These are phyloP conservation scores for Aporophyla lueneburgensis DNA, from an alignment of 2,888 invertebrate genomes.

Conservation along the genomic window DNA sequence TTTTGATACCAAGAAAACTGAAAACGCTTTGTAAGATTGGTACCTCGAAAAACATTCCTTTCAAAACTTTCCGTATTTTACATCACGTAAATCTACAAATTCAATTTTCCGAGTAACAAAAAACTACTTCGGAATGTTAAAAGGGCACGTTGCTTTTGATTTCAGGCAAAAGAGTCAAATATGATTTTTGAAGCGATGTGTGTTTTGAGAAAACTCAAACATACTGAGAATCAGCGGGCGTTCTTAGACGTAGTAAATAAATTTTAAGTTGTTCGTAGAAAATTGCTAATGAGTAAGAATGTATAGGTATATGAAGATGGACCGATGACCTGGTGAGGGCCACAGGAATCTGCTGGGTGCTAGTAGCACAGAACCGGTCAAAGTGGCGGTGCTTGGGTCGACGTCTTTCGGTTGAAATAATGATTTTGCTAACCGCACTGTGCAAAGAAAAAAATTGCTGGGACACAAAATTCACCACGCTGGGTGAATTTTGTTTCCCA, in stretches of 20 bases:
- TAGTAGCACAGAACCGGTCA: too few relatives aligned
- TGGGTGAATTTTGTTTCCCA: neutral
- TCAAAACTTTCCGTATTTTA: neutral
- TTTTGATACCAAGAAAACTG: slow-evolving; percentile 14
- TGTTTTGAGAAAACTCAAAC: slow-evolving; percentile 2
- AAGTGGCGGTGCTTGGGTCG: too few relatives aligned
- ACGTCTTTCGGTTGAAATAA: too few relatives aligned
- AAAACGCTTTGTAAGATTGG: slow-evolving; percentile 6
- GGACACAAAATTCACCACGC: too few relatives aligned
- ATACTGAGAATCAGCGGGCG: slow-evolving; percentile 2
- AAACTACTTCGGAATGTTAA: slow-evolving; percentile 15
- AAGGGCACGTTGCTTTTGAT: neutral
- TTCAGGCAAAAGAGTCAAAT: neutral
- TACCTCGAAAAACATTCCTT: neutral
- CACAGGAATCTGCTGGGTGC: too few relatives aligned
- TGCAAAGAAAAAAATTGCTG: too few relatives aligned
- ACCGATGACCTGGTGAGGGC: too few relatives aligned
- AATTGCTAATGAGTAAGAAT: neutral
- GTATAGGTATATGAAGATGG: too few relatives aligned
- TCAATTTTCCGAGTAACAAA: slow-evolving; percentile 14
- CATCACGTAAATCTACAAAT: neutral
- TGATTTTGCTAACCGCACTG: neutral
- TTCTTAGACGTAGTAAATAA: neutral
- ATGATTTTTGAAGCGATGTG: neutral
- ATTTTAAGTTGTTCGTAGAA: neutral